A percentile compares a stretch with the other conserved stretches of the same genome.
phyloP scores from a whole-genome alignment of 1,140 invertebrate species.

The Hestina assimilis region DNA sequence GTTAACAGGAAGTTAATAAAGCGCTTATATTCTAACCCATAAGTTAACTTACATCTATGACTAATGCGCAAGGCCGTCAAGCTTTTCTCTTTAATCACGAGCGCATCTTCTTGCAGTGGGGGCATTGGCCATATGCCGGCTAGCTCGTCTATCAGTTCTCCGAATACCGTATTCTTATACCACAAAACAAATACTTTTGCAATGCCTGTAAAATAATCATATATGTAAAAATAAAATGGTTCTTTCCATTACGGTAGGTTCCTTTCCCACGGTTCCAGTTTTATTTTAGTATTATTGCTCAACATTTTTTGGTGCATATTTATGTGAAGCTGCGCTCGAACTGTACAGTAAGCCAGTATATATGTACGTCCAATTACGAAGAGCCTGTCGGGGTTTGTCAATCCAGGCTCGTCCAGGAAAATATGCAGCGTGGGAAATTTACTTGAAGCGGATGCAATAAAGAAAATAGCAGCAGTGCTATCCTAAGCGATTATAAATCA shows the following conservation, averaged over 20 bases:
- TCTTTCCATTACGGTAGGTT: neutral
- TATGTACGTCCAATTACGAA: neutral
- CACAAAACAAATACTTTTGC: slow-evolving; percentile 59
- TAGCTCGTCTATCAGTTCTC: slow-evolving; percentile 52
- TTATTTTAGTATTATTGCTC: neutral
- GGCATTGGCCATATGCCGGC: slow-evolving; percentile 62
- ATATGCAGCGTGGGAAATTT: neutral
- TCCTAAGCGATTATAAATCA: too few species aligned
- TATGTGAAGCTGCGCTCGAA: neutral
- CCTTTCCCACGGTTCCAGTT: neutral
- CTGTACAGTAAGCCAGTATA: neutral
- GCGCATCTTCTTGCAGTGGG: slow-evolving; percentile 47
- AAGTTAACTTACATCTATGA: slow-evolving; percentile 58
- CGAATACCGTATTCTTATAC: slow-evolving; percentile 64
- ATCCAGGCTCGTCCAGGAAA: neutral
- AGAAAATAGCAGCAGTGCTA: neutral
- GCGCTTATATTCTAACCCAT: too few species aligned
- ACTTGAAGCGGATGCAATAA: neutral
- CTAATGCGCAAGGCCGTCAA: slow-evolving; percentile 47
- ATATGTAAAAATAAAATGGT: neutral
- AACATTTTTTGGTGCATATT: neutral
- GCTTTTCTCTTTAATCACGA: slow-evolving; percentile 53
- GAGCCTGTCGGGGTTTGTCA: neutral
- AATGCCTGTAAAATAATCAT: slow-evolving; percentile 44
- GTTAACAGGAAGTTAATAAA: too few species aligned